Conservation (phyloP, 2,113 vertebrate species). For the Leucosticte australis region DNA sequence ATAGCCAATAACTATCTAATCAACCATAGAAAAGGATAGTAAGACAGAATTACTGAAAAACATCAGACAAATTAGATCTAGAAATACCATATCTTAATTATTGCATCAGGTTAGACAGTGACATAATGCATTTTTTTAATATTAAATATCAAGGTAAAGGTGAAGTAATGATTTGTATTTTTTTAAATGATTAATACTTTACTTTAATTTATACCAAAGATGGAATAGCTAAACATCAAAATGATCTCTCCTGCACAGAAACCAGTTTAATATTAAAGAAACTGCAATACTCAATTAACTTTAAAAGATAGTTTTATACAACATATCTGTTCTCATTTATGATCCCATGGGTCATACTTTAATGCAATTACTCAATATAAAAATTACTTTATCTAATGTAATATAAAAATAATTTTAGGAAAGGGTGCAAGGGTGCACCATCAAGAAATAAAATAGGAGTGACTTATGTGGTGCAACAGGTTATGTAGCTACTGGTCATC, state of each 20-base stretch:
- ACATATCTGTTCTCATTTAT: background rate
- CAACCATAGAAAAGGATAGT: background rate
- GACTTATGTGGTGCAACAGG: background rate
- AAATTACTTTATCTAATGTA: background rate
- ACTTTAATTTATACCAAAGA: background rate
- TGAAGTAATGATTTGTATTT: background rate
- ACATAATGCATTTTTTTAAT: background rate
- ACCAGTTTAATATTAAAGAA: background rate
- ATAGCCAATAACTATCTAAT: background rate
- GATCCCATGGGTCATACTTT: background rate
- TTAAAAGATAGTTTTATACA: background rate
- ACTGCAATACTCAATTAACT: background rate
- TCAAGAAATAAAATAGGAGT: background rate
- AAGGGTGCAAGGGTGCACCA: background rate
- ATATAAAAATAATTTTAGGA: background rate
- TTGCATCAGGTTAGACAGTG: background rate
- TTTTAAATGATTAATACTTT: background rate
- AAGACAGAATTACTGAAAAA: background rate
- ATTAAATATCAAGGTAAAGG: background rate
- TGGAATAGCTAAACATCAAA: background rate
- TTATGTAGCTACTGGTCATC: background rate
- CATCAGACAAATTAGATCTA: background rate
- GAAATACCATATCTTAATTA: background rate
- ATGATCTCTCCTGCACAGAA: background rate
- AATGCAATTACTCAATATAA: background rate